phyloP scores from a whole-genome alignment of 2,113 vertebrate species.

The Pachycephala philippinensis region DNA sequence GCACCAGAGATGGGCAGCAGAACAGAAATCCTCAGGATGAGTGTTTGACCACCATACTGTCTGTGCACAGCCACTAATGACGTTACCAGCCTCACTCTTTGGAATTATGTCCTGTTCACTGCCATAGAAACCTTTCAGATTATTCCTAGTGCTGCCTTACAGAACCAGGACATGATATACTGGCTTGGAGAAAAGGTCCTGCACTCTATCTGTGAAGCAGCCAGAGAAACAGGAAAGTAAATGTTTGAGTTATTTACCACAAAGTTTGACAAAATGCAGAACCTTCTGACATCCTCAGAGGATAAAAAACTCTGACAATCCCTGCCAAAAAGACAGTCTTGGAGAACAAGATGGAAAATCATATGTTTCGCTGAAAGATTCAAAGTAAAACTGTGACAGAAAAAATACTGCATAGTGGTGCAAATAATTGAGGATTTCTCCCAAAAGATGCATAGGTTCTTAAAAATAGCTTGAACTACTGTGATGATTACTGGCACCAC shows the following conservation, averaged over 20 bases:
- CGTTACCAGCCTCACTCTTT: background rate
- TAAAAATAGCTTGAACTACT: background rate
- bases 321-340: constrained; percentile 39
- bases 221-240: constrained; percentile 38
- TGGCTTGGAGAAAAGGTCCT: constrained; percentile 25
- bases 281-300: constrained; percentile 25
- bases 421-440: background rate
- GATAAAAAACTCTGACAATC: background rate
- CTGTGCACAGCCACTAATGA: background rate
- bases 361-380: background rate
- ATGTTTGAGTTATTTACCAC: constrained; percentile 49
- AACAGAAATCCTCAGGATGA: background rate
- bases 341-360: constrained; percentile 45
- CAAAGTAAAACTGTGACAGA: background rate
- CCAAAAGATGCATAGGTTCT: background rate
- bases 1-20: background rate
- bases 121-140: background rate
- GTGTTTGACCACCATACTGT: background rate
- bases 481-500: background rate
- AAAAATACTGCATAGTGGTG: background rate
- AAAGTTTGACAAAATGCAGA: constrained; percentile 56
- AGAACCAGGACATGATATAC: constrained; percentile 12
- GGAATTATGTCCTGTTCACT: background rate
- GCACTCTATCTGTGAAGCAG: constrained; percentile 35
- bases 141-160: background rate